phyloP scores from a whole-genome alignment of 2,888 invertebrate species.

The Drosophila anomelani region DNA sequence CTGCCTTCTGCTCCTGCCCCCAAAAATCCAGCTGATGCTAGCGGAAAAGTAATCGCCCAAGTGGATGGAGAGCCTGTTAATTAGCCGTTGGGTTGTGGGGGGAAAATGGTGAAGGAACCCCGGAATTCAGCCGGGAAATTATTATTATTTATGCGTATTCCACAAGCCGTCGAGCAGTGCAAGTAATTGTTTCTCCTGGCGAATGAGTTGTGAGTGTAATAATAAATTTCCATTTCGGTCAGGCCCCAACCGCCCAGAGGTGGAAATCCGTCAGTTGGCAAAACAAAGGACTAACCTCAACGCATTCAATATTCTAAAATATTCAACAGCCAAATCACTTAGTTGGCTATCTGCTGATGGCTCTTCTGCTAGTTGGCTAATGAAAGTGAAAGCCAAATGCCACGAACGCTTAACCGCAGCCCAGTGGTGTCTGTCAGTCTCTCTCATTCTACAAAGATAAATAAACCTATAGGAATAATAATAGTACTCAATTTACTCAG shows the following conservation, averaged over 20 bases:
- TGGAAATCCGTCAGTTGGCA: constrained; percentile 2
- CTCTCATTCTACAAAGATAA: background rate
- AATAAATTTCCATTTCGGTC: constrained; percentile 40
- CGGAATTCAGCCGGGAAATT: constrained; percentile 50
- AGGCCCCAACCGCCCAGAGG: background rate
- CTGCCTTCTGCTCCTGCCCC: constrained; percentile 46
- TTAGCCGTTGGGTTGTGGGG: constrained; percentile 21
- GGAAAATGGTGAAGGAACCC: background rate
- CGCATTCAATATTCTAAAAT: constrained; percentile 57
- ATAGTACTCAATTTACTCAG: background rate
- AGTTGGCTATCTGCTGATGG: constrained; percentile 33
- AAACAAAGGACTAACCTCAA: constrained; percentile 21
- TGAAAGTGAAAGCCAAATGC: constrained; percentile 63
- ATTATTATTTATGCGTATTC: constrained; percentile 69
- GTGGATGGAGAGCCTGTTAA: constrained; percentile 38
- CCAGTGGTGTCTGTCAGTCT: constrained; percentile 8
- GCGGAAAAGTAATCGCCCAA: constrained; percentile 44
- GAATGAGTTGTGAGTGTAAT: constrained; percentile 38
- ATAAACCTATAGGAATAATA: background rate
- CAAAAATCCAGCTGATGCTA: constrained; percentile 31
- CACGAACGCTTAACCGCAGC: constrained; percentile 28
- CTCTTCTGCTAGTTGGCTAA: constrained; percentile 34
- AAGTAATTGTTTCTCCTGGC: constrained; percentile 57
- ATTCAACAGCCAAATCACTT: constrained; percentile 60
- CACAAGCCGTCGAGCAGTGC: constrained; percentile 28